Evolutionary conservation across 2,113 vertebrate species (phyloP), one percentile per base, ranked within the genome.

Genomic region (Polypterus bichir): DNA sequence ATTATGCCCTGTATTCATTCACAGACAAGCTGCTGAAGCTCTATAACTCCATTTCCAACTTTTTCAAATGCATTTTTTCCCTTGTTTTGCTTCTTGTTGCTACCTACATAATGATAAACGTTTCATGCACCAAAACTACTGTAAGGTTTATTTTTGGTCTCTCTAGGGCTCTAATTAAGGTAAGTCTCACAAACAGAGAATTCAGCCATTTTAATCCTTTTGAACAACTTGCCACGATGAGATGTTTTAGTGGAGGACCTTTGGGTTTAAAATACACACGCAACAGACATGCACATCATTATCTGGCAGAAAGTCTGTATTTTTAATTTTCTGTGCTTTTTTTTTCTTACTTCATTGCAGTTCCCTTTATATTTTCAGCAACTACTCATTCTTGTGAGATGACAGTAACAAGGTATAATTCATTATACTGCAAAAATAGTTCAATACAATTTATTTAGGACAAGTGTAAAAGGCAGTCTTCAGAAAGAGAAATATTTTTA

Each of bases 141-240:
- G 54, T 45, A 7, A 48, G 46, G 58, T 65, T 65, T 60, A 65
- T 65, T 65, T 65, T 65, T 44, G 11, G 51, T 65, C 63, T 60
- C 58, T 60, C 52, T 54, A 46, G 51, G 59, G 58, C 46, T 60
- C 11, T 54, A 53, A 65, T 65, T 60, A 60, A 65, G 57, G 59
- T 48, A 56, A 48, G 9, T n/a, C 45, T 60, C 49, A 52, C 58
- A 47, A 11, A 48, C 6, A 9, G 49, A 51, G 44, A 58, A 58
- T 58, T 44, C 44, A 8, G 56, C 44, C 7, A 57, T 44, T 57
- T 57, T 27, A 58, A 51, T 51, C 49, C 49, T 9, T 51, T 51
- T 51, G 6, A 58, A 44, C 9, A 7, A 5, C 8, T 7, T 27
- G 9, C 11, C 46, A 45, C 8, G 6, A 58, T 9, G 27, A 57